Conservation (phyloP, 1,140 invertebrate species). For the Drosophila pallidifrons region DNA sequence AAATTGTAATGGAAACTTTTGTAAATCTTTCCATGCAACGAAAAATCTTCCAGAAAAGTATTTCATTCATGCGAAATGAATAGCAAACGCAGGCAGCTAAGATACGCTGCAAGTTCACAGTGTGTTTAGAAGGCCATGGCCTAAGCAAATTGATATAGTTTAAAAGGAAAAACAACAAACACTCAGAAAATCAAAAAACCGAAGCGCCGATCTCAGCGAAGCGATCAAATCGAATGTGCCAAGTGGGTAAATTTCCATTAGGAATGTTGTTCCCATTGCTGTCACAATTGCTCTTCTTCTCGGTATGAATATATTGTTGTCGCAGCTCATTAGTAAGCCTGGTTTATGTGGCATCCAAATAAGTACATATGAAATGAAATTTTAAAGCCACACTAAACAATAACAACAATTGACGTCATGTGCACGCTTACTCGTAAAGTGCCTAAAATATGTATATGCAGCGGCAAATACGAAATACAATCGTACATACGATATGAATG, state of each 20-base stretch:
- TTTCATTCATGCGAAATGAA: constrained; percentile 56
- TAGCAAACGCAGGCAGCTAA: constrained; percentile 10
- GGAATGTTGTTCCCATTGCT: constrained; percentile 28
- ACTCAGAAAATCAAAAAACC: constrained; percentile 1
- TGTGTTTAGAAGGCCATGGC: constrained; percentile 29
- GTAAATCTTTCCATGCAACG: constrained; percentile 64
- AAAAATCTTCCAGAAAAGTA: constrained; percentile 49
- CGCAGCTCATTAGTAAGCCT: constrained; percentile 62
- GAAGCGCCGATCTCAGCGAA: not conserved
- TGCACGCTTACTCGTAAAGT: constrained; percentile 30
- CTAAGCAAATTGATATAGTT: constrained; percentile 45
- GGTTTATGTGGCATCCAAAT: constrained; percentile 54
- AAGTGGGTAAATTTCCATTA: constrained; percentile 78
- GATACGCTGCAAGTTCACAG: constrained; percentile 20
- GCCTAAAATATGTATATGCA: constrained; percentile 34
- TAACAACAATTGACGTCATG: constrained; percentile 53
- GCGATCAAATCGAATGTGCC: constrained; percentile 49
- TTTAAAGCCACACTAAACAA: constrained; percentile 48
- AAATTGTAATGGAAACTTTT: constrained; percentile 76
- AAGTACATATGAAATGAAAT: constrained; percentile 39
- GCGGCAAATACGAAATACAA: not conserved
- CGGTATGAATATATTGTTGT: constrained; percentile 19
- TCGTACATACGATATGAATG: not conserved
- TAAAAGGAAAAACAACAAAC: constrained; percentile 33
- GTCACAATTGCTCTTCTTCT: constrained; percentile 8